Conservation (phyloP, 2,113 vertebrate genomes). For the Aythya baeri region DNA sequence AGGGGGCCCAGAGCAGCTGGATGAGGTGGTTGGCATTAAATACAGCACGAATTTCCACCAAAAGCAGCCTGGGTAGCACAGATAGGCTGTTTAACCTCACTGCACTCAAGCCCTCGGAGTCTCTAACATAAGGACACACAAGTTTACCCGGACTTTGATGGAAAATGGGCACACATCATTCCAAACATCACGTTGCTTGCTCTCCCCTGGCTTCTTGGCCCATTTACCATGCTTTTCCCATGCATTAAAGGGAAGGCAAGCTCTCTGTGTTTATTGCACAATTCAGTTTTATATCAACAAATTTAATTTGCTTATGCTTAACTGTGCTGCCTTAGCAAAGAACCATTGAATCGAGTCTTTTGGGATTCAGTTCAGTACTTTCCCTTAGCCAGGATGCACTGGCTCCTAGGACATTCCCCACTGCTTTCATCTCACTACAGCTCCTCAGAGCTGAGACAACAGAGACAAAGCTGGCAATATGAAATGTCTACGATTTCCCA, state of each 20-base stretch:
- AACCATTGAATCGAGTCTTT: neutral
- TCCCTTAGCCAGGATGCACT: neutral
- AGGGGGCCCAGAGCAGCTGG: neutral
- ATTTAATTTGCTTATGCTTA: constrained; percentile 14
- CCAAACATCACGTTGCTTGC: neutral
- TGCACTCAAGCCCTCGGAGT: neutral
- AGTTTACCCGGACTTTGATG: neutral
- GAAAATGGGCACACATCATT: neutral
- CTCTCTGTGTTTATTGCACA: neutral
- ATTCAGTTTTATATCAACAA: neutral
- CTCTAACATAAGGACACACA: neutral
- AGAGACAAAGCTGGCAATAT: neutral
- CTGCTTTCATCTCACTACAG: neutral
- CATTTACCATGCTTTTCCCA: neutral
- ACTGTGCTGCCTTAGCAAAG: constrained; percentile 21
- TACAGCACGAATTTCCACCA: neutral
- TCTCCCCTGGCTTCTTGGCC: neutral
- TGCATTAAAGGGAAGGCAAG: neutral
- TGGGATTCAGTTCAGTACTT: constrained; percentile 2
- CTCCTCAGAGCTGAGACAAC: neutral
- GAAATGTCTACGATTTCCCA: neutral
- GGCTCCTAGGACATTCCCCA: neutral
- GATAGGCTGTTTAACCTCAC: neutral
- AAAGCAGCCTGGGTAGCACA: neutral
- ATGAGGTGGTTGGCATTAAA: neutral